Conservation (phyloP, 2,113 vertebrate genomes). For the Dicentrarchus labrax region DNA sequence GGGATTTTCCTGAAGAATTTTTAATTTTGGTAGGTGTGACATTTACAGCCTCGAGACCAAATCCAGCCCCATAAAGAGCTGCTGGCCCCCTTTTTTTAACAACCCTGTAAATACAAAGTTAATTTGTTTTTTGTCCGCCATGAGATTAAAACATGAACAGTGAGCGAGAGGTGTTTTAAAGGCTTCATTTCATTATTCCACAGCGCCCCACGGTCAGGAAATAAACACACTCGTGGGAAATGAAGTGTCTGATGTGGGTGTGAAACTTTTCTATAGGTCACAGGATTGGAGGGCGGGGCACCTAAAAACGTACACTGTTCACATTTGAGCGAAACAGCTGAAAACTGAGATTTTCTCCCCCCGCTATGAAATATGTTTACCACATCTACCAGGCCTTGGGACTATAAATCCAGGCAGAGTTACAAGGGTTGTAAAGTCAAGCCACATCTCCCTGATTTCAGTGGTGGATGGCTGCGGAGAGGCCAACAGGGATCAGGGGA, state of each 20-base stretch:
- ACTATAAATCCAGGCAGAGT: conserved; percentile 60
- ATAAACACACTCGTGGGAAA: conserved; percentile 74
- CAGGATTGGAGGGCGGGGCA: conserved; percentile 21
- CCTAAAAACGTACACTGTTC: background rate
- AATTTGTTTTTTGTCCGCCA: conserved; percentile 63
- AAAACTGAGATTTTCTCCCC: conserved; percentile 26
- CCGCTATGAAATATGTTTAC: conserved; percentile 45
- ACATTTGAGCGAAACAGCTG: conserved; percentile 18
- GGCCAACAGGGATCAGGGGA: conserved; percentile 11
- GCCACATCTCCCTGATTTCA: conserved; percentile 46
- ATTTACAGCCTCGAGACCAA: conserved; percentile 76
- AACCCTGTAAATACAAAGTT: conserved; percentile 75
- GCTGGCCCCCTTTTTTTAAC: conserved; percentile 64
- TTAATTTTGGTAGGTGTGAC: conserved; percentile 82
- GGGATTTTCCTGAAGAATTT: conserved; percentile 77
- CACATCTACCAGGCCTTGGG: conserved; percentile 28
- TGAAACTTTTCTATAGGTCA: conserved; percentile 42
- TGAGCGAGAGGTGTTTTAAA: conserved; percentile 66
- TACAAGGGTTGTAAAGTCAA: conserved; percentile 67
- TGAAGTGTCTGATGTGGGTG: conserved; percentile 66
- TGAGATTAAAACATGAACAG: conserved; percentile 62
- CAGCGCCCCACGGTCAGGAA: conserved; percentile 48
- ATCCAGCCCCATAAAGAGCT: conserved; percentile 66
- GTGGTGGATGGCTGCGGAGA: background rate
- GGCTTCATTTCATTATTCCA: conserved; percentile 71